These are phyloP conservation scores for Copsychus sechellarum DNA, from an alignment of 2,113 vertebrate genomes.

Conservation along the genomic window DNA sequence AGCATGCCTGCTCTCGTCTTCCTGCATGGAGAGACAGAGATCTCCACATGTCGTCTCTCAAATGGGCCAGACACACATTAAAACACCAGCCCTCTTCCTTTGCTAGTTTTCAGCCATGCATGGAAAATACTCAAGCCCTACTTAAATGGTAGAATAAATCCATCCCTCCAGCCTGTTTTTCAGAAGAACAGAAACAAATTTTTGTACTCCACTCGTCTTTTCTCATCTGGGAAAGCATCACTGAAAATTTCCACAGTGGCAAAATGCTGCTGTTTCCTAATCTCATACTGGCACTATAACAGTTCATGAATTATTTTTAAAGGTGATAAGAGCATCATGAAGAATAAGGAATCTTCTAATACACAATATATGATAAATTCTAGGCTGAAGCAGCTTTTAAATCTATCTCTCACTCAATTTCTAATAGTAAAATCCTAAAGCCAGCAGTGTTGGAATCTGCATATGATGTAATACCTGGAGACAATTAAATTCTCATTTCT, in stretches of 20 bases:
- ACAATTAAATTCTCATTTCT: slow-evolving; percentile 36
- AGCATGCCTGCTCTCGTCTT: slow-evolving; percentile 39
- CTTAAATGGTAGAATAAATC: background rate
- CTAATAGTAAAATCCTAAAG: background rate
- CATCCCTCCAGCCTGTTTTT: background rate
- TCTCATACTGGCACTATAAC: background rate
- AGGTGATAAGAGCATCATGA: background rate
- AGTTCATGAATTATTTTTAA: background rate
- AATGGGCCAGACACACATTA: background rate
- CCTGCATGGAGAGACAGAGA: background rate
- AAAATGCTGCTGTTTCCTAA: background rate
- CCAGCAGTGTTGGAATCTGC: background rate
- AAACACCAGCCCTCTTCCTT: background rate
- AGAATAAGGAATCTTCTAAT: background rate
- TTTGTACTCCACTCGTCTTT: background rate
- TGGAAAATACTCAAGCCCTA: background rate
- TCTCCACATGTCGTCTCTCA: background rate
- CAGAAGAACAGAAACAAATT: background rate
- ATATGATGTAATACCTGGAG: slow-evolving; percentile 6
- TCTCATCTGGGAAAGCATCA: background rate
- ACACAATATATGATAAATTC: background rate
- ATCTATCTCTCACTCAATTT: slow-evolving; percentile 9
- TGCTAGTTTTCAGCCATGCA: background rate
- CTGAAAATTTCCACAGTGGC: background rate
- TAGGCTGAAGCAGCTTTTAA: slow-evolving; percentile 1